Evolutionary conservation across 2,797 vertebrate genomes (phyloP).

Genomic region (Squalus acanthias): DNA sequence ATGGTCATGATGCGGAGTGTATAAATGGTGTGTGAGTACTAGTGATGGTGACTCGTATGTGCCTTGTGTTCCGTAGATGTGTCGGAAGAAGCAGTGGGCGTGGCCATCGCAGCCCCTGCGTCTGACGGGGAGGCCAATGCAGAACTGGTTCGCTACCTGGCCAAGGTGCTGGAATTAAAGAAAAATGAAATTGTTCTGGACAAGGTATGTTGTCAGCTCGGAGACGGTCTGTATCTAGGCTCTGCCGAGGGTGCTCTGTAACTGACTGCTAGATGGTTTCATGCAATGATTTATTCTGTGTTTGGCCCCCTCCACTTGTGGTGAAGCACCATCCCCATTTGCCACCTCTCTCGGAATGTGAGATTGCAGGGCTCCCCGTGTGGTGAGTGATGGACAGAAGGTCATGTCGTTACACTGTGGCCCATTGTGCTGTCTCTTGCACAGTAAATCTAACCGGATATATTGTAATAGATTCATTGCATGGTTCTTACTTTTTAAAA

Average conservation of each 20-base stretch:
- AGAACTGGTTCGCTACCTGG: slow-evolving; percentile 76
- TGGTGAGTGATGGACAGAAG: background rate
- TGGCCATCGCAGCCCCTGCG: slow-evolving; percentile 81
- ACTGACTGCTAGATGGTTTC: background rate
- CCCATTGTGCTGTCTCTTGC: background rate
- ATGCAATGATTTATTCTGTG: background rate
- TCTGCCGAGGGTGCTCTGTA: background rate
- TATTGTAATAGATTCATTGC: background rate
- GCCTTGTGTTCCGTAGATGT: slow-evolving; percentile 58
- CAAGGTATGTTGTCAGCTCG: slow-evolving; percentile 61
- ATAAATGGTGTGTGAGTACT: background rate
- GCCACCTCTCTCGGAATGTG: background rate
- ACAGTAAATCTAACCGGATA: background rate
- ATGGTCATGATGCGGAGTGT: no score
- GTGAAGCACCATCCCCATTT: background rate
- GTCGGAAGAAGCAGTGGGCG: slow-evolving; percentile 66
- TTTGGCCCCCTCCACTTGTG: background rate
- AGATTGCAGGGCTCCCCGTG: background rate
- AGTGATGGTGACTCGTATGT: background rate
- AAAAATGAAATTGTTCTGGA: slow-evolving; percentile 74
- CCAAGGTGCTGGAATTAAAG: slow-evolving; percentile 76
- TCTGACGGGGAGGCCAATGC: slow-evolving; percentile 84
- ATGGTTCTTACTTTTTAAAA: background rate
- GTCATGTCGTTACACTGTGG: background rate
- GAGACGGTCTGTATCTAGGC: background rate